phyloP scores from a whole-genome alignment of 2,113 vertebrate genomes.

The Larimichthys crocea region DNA sequence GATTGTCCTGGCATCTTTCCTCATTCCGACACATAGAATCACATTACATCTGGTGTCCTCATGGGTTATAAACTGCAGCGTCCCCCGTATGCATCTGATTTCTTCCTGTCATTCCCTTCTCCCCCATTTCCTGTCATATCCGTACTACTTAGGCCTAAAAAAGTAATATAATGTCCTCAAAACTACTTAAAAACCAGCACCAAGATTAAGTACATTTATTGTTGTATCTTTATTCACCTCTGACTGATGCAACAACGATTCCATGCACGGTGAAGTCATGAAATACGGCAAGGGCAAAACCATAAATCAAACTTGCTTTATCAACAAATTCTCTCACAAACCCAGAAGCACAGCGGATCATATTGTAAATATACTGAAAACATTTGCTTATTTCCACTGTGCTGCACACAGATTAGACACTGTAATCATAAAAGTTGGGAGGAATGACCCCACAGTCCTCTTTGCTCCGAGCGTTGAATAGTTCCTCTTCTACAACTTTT shows the following conservation, averaged over 20 bases:
- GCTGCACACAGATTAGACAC: neutral
- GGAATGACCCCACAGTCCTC: neutral
- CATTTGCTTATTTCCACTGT: neutral
- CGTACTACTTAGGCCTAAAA: neutral
- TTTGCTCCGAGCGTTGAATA: neutral
- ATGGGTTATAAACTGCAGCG: neutral
- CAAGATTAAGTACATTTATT: neutral
- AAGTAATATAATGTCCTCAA: neutral
- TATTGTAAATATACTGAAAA: neutral
- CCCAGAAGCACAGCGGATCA: neutral
- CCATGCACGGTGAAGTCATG: neutral
- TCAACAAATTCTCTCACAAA: conserved; percentile 23
- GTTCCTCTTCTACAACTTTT: neutral
- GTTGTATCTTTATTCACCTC: conserved; percentile 5
- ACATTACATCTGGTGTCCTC: neutral
- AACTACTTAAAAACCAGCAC: neutral
- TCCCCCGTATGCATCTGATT: neutral
- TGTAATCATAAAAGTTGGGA: neutral
- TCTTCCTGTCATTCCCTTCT: neutral
- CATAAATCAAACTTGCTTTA: conserved; percentile 54
- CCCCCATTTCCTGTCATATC: neutral
- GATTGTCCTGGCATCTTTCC: neutral
- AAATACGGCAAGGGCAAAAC: conserved; percentile 28
- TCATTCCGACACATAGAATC: neutral
- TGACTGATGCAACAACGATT: neutral